These are phyloP conservation scores for Tenthredo amoena DNA, from an alignment of 2,888 invertebrate species.

Conservation along the genomic window DNA sequence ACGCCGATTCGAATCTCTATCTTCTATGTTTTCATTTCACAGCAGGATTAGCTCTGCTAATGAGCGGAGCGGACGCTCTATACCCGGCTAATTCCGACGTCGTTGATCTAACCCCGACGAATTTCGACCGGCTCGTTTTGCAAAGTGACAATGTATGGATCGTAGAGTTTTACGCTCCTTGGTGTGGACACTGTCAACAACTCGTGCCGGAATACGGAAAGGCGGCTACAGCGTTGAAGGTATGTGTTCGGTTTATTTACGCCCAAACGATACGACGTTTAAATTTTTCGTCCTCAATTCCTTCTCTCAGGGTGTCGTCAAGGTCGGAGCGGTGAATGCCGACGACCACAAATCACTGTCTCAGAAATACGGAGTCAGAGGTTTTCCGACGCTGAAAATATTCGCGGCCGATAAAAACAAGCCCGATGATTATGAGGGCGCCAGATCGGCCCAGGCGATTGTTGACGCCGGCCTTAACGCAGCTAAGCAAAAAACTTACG, in stretches of 20 bases:
- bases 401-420: constrained; percentile 91
- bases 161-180: constrained; percentile 97
- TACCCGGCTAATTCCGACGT: constrained; percentile 89
- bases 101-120: constrained; percentile 90
- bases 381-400: constrained; percentile 98
- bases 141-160: constrained; percentile 95
- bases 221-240: constrained; percentile 95
- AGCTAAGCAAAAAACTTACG: constrained; percentile 86
- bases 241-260: constrained; percentile 70
- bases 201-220: constrained; percentile 96
- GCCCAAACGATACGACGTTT: not conserved
- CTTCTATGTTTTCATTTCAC: not conserved
- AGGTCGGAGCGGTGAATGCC: constrained; percentile 96
- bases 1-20: not conserved
- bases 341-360: constrained; percentile 92
- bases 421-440: constrained; percentile 92
- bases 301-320: constrained; percentile 87
- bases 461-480: constrained; percentile 92
- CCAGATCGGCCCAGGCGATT: constrained; percentile 91
- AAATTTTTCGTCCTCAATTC: constrained; percentile 61
- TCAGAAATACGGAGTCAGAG: constrained; percentile 89
- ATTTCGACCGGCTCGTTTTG: constrained; percentile 92
- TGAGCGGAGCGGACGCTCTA: constrained; percentile 78
- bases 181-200: constrained; percentile 96
- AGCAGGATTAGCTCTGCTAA: constrained; percentile 66